Evolutionary conservation across 2,113 vertebrate species (phyloP), one percentile per base, ranked within the genome.

Genomic region (Psittacara wagleri): DNA sequence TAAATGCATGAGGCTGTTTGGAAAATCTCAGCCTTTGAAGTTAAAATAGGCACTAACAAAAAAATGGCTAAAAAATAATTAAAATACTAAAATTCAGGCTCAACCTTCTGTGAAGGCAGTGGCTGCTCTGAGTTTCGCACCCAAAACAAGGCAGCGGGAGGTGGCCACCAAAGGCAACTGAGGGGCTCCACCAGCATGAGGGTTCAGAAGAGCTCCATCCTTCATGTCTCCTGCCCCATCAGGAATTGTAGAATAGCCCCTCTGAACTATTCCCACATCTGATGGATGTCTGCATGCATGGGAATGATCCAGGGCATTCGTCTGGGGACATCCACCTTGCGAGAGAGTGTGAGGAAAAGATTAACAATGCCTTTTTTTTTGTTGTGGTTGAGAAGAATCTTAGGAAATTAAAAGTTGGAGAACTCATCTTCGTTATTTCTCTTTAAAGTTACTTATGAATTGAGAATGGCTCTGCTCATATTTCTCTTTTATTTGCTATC

Each of bases 361-460:
- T 54, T 61, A 31, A 80, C 85, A 86, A 70, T 61, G 35, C 3
- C 24, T n/a, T 37, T 90, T 83, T 83, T 66, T 35, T 57, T 83
- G 63, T 74, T 54, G 24, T 44, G 0, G 2, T 66, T 61, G 61
- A 81, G 87, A 89, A 95, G 70, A 95, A 76, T 96, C 91, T 93
- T 91, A 85, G 95, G 76, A 77, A 44, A 94, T 95, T 96, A 96
- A 96, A 97, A 97, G 94, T 96, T 92, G 73, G 28, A 86, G 82
- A 95, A 94, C 77, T 92, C 79, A 73, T 96, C 96, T 97, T 98
- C 94, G 94, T 97, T 97, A 89, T 96, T 98, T 96, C 96, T 97
- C 94, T 96, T 98, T 97, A 97, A 97, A 97, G 95, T 97, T 97
- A 97, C 97, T 97, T 97, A 96, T 95, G 96, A 90, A 87, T 86